A percentile compares a stretch with the other conserved stretches of the same genome.
phyloP scores from a whole-genome alignment of 2,113 vertebrate species.

The Rynchops niger region DNA sequence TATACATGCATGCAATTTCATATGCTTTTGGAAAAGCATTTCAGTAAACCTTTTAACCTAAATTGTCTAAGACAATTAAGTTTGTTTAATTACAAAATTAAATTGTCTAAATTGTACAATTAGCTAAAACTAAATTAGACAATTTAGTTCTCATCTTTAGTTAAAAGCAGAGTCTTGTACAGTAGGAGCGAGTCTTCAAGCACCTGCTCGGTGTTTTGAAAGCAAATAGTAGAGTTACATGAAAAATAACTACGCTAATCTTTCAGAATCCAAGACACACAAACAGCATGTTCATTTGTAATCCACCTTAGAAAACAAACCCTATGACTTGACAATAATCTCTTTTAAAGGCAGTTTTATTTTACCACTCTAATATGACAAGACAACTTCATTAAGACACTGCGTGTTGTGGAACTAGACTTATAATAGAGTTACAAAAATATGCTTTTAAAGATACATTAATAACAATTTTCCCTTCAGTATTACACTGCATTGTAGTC shows the following conservation, averaged over 20 bases:
- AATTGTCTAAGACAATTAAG: not conserved
- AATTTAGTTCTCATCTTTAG: not conserved
- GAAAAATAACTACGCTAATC: not conserved
- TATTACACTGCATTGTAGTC: not conserved
- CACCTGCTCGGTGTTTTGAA: not conserved
- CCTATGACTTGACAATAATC: not conserved
- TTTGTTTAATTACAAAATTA: not conserved
- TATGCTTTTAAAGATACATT: not conserved
- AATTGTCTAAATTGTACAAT: not conserved
- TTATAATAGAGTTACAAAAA: not conserved
- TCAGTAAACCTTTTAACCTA: not conserved
- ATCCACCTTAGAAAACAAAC: not conserved
- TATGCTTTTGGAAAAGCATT: not conserved
- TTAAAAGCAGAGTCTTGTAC: not conserved
- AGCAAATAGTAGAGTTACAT: not conserved
- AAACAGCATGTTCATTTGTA: not conserved
- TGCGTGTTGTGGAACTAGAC: not conserved
- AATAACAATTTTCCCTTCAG: not conserved
- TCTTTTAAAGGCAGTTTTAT: not conserved
- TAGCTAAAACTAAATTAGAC: not conserved
- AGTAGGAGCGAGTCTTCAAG: not conserved
- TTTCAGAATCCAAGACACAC: not conserved
- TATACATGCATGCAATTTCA: fast-evolving
- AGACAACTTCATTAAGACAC: not conserved
- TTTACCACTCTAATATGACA: not conserved